A percentile compares a stretch with the other conserved stretches of the same genome.
Evolutionary conservation across 2,797 vertebrate genomes (phyloP).

Genomic region (Bradypodion ventrale): DNA sequence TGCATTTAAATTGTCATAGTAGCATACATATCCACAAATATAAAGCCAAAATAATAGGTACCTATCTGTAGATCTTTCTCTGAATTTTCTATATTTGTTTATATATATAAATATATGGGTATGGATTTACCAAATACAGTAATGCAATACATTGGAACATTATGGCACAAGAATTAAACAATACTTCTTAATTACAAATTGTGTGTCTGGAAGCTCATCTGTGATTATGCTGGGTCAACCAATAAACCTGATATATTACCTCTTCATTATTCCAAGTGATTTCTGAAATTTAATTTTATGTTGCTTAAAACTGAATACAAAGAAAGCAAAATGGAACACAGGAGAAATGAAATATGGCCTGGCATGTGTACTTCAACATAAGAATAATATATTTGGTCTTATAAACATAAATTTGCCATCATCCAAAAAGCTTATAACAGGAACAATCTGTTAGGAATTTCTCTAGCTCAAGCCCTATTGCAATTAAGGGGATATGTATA

Average conservation of each 20-base stretch:
- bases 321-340: not conserved
- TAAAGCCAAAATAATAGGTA: too few species aligned
- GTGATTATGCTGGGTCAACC: not conserved
- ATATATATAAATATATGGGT: too few species aligned
- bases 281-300: not conserved
- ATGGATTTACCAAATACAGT: not conserved
- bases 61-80: not conserved
- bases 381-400: not conserved
- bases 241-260: constrained; percentile 3
- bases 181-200: not conserved
- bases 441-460: not conserved
- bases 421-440: not conserved
- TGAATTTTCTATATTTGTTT: not conserved
- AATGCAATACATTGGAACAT: not conserved
- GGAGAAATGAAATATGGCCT: not conserved
- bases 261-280: not conserved
- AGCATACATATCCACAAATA: not conserved
- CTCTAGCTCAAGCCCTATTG: not conserved
- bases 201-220: not conserved
- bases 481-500: not conserved
- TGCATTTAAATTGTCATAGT: not conserved
- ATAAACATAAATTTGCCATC: not conserved
- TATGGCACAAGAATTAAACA: not conserved
- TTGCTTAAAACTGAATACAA: not conserved
- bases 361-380: not conserved